Conservation (phyloP, 1,140 invertebrate species). For the Pseudobourletiella spinata region DNA sequence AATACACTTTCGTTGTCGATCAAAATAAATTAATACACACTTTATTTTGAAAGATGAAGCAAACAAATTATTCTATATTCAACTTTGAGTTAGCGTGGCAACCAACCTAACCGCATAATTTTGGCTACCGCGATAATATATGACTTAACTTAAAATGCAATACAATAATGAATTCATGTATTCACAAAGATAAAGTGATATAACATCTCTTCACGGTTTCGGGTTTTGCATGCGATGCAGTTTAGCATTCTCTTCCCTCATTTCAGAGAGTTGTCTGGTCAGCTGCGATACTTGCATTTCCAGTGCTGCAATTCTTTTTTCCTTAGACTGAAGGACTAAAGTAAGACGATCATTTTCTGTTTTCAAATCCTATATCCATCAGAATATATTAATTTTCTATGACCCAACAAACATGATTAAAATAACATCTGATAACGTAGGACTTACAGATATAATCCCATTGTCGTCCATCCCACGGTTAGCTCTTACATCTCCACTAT, state of each 20-base stretch:
- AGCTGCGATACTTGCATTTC: conserved; percentile 39
- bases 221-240: conserved; percentile 18
- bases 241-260: conserved; percentile 34
- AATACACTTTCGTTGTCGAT: too few relatives aligned
- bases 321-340: conserved; percentile 48
- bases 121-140: too few relatives aligned
- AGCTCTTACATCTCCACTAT: conserved; percentile 32
- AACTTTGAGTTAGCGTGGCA: too few relatives aligned
- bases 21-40: too few relatives aligned
- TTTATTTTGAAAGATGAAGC: too few relatives aligned
- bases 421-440: background rate
- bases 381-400: background rate
- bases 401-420: background rate
- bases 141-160: too few relatives aligned
- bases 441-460: conserved; percentile 4
- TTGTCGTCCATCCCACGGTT: conserved; percentile 23
- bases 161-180: too few relatives aligned
- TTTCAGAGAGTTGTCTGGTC: conserved; percentile 30
- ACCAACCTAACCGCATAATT: too few relatives aligned
- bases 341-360: conserved; percentile 49
- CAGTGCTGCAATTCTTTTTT: conserved; percentile 48
- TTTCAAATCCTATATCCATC: conserved; percentile 47
- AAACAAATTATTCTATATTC: too few relatives aligned
- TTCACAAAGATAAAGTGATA: too few relatives aligned
- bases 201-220: conserved; percentile 12